These are phyloP conservation scores for Bucco capensis DNA, from an alignment of 2,113 vertebrate species.

Conservation along the genomic window DNA sequence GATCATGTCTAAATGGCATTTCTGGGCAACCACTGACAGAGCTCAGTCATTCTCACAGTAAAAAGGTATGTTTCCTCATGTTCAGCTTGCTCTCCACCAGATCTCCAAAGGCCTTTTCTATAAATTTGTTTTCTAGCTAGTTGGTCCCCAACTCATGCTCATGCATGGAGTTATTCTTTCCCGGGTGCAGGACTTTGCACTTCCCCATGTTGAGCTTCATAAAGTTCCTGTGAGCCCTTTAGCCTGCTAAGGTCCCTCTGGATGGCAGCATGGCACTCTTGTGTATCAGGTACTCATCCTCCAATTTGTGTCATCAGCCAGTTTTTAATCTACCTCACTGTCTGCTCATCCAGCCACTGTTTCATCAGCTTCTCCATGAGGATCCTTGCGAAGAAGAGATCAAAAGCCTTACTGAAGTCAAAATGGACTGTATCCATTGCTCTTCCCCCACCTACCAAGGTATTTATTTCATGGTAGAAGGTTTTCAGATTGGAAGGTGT, in stretches of 20 bases:
- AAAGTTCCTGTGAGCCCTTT: not conserved
- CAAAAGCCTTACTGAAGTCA: not conserved
- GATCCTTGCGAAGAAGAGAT: not conserved
- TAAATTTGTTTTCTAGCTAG: not conserved
- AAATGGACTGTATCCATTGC: not conserved
- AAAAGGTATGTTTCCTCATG: no score
- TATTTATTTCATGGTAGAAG: not conserved
- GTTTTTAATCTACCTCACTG: not conserved
- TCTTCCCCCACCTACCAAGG: not conserved
- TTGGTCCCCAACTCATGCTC: rapidly evolving
- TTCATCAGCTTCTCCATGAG: not conserved
- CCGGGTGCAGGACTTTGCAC: not conserved
- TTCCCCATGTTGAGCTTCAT: not conserved
- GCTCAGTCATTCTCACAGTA: no score
- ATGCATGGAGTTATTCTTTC: not conserved
- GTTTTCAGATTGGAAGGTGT: not conserved
- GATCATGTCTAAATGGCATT: not conserved
- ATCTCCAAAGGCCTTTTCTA: not conserved
- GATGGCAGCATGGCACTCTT: not conserved
- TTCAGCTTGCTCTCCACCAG: not conserved
- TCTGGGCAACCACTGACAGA: no score
- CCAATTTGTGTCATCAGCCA: not conserved
- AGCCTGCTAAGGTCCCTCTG: not conserved
- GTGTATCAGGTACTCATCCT: not conserved
- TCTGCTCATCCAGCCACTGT: not conserved